A percentile compares a stretch with the other conserved stretches of the same genome.
These are phyloP conservation scores for Amphiprion percula DNA, from an alignment of 2,113 vertebrate genomes.

Conservation along the genomic window DNA sequence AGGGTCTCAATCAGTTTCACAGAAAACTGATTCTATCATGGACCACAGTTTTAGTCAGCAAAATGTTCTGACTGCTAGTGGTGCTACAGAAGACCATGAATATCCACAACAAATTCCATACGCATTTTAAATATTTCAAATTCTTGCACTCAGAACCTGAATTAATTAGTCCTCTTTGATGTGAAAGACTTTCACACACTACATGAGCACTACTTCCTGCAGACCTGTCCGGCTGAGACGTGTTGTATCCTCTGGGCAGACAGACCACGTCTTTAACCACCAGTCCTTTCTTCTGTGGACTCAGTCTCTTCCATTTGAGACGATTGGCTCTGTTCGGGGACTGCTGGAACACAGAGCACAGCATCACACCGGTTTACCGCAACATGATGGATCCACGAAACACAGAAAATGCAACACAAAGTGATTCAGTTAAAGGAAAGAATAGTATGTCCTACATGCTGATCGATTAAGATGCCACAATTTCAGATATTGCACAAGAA, in stretches of 20 bases:
- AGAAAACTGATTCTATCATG: too few relatives aligned
- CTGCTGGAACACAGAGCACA: constrained; percentile 16
- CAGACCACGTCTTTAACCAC: constrained; percentile 79
- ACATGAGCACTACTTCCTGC: not conserved
- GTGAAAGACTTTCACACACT: not conserved
- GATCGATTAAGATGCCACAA: too few relatives aligned
- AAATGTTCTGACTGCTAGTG: too few relatives aligned
- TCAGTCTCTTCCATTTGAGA: constrained; percentile 68
- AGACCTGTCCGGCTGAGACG: constrained; percentile 61
- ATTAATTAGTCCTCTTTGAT: not conserved
- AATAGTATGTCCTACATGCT: not conserved
- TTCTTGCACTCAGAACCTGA: not conserved
- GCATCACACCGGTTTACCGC: not conserved
- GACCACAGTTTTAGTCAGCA: too few relatives aligned
- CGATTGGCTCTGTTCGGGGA: not conserved
- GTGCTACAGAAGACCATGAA: too few relatives aligned
- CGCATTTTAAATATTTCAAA: too few relatives aligned
- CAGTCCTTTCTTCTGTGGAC: constrained; percentile 40
- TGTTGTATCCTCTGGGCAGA: constrained; percentile 53
- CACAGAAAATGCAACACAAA: not conserved
- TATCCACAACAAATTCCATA: too few relatives aligned
- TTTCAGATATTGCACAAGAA: too few relatives aligned
- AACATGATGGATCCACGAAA: not conserved
- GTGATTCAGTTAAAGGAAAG: too few relatives aligned
- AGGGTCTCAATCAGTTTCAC: too few relatives aligned